Evolutionary conservation across 1,140 invertebrate species (phyloP), one percentile per base, ranked within the genome.

Genomic region (Armadillidium nasatum): DNA sequence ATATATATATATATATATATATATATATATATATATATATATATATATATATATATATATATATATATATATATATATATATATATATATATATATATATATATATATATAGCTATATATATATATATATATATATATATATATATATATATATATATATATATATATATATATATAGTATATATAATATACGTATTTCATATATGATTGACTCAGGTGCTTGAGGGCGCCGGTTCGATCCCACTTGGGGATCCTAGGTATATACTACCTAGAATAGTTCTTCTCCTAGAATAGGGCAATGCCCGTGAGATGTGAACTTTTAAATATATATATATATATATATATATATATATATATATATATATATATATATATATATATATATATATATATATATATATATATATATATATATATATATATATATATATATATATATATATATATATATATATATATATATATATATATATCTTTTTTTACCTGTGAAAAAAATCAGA

Each of bases 401-500:
- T 70, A 70, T 70, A 70, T 70, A 70, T 70, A 33, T 70, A 70
- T 70, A 23, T n/a, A 70, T 70, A 70, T 70, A 23, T 70, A 70
- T 70, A 70, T 70, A 23, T 70, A 70, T 70, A 70, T 70, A 33
- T 70, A 70, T 70, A 70, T 70, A 70, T 70, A 70, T 70, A 33
- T 70, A 70, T 70, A 70, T 70, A 70, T 70, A 70, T 70, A 70
- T 33, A 33, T 33, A 33, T 33, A 33, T 33, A 33, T 33, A 33
- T 33, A 33, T 33, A 19, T 21, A 72, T 46, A 44, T 11, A 45
- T 21, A 50, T 54, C n/a, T n/a, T n/a, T n/a, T n/a, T n/a, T n/a
- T 44, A 80, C 79, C 79, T 19, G 77, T 76, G n/a, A 76, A 78
- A 68, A 80, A 78, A 21, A 80, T 60, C 10, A 80, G 66, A 9